A percentile compares a stretch with the other conserved stretches of the same genome.
phyloP scores from a whole-genome alignment of 2,888 invertebrate genomes.

The Hymenopus coronatus region DNA sequence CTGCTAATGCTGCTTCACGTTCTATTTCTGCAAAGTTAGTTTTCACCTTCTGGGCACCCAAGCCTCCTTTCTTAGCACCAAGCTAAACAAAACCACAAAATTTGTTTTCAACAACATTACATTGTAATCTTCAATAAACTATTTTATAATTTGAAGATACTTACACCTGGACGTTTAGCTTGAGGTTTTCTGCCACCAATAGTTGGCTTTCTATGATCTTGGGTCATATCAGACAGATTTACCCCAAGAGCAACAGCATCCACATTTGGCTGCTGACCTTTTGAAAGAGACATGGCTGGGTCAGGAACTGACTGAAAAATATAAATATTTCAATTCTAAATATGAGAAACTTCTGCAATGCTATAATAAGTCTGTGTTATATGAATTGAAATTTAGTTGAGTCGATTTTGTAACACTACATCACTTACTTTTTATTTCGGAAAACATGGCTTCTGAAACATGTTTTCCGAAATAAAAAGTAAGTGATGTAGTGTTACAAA shows the following conservation, averaged over 20 bases:
- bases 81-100: slow-evolving; percentile 53
- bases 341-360: no score
- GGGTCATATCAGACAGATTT: slow-evolving; percentile 37
- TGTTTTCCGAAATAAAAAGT: no score
- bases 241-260: slow-evolving; percentile 46
- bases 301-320: background rate
- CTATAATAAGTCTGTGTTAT: no score
- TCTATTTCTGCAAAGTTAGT: slow-evolving; percentile 95
- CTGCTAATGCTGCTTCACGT: slow-evolving; percentile 80
- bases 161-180: slow-evolving; percentile 67
- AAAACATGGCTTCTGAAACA: no score
- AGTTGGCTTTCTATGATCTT: slow-evolving; percentile 58
- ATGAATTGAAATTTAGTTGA: no score
- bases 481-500: no score
- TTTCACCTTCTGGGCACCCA: slow-evolving; percentile 93
- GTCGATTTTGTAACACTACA: no score
- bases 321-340: background rate
- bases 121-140: background rate
- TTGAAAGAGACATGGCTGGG: background rate
- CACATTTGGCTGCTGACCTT: slow-evolving; percentile 45
- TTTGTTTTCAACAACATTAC: background rate
- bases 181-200: slow-evolving; percentile 69
- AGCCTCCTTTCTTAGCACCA: slow-evolving; percentile 81
- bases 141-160: slow-evolving; percentile 37
- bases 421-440: no score